These are phyloP conservation scores for Mythimna vitellina DNA, from an alignment of 2,888 invertebrate species.

Conservation along the genomic window DNA sequence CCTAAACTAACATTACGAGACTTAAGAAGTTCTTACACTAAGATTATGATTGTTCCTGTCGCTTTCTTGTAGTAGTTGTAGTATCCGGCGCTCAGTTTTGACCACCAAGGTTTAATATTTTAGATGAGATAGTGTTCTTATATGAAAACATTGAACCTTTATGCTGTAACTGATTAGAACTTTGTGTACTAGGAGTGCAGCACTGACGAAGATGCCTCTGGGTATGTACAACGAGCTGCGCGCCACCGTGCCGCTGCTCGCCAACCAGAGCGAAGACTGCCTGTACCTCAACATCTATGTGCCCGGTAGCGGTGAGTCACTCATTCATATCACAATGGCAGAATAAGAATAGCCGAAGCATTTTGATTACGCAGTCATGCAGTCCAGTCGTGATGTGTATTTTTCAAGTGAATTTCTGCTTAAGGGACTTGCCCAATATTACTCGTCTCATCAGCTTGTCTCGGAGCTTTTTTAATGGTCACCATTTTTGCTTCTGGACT, in stretches of 20 bases:
- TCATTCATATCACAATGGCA: too few relatives aligned
- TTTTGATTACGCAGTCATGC: too few relatives aligned
- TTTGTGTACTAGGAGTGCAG: slow-evolving; percentile 88
- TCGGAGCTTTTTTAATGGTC: too few relatives aligned
- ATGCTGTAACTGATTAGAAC: background rate
- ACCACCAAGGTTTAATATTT: background rate
- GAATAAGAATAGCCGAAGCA: too few relatives aligned
- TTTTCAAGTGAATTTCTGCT: too few relatives aligned
- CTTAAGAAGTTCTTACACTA: background rate
- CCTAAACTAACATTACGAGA: background rate
- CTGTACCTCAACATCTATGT: slow-evolving; percentile 97
- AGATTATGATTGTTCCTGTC: background rate
- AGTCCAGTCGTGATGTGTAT: too few relatives aligned
- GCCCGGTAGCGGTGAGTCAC: slow-evolving; percentile 95
- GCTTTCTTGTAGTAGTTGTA: too few relatives aligned
- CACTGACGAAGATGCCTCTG: slow-evolving; percentile 93
- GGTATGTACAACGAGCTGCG: slow-evolving; percentile 94
- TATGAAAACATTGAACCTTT: background rate
- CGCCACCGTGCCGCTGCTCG: slow-evolving; percentile 92
- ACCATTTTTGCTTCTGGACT: too few relatives aligned
- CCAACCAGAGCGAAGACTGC: slow-evolving; percentile 97
- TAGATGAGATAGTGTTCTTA: too few relatives aligned
- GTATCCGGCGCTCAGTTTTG: too few relatives aligned
- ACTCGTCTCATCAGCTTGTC: too few relatives aligned
- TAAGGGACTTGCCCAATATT: too few relatives aligned